A percentile compares a stretch with the other conserved stretches of the same genome.
phyloP scores from a whole-genome alignment of 2,797 vertebrate genomes.

The Pelochelys cantorii region DNA sequence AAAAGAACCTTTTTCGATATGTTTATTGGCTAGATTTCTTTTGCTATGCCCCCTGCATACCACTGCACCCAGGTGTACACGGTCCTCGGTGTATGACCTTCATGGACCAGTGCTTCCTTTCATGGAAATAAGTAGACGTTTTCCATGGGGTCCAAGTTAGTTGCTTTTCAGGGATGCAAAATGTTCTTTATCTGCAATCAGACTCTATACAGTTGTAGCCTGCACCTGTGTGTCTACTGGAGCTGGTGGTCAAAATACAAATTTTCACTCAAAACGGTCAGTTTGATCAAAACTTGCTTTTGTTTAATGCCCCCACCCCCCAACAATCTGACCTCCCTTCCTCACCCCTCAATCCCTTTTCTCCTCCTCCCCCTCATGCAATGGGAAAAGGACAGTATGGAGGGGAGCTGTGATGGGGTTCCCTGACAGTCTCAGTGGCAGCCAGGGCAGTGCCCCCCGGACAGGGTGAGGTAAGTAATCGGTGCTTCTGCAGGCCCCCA shows the following conservation, averaged over 20 bases:
- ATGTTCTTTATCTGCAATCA: conserved; percentile 45
- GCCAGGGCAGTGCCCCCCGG: too few relatives aligned
- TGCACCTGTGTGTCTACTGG: neutral
- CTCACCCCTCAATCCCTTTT: neutral
- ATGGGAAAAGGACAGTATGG: neutral
- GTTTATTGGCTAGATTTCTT: conserved; percentile 66
- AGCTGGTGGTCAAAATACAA: neutral
- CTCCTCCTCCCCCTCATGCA: neutral
- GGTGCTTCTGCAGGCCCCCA: too few relatives aligned
- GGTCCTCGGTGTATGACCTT: conserved; percentile 56
- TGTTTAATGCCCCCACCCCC: neutral
- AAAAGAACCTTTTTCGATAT: conserved; percentile 49
- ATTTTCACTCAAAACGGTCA: conserved; percentile 25
- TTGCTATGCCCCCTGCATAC: conserved; percentile 59
- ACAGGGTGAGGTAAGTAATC: too few relatives aligned
- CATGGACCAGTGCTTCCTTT: conserved; percentile 35
- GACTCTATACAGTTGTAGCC: neutral
- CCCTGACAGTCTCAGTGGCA: too few relatives aligned
- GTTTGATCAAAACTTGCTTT: conserved; percentile 9
- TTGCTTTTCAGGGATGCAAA: conserved; percentile 40
- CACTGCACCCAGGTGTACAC: conserved; percentile 43
- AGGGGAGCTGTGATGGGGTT: neutral
- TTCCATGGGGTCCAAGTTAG: conserved; percentile 45
- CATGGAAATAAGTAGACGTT: conserved; percentile 39
- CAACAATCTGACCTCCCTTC: neutral